These are phyloP conservation scores for Lucinisca nassula DNA, from an alignment of 2,888 invertebrate species.

Conservation along the genomic window DNA sequence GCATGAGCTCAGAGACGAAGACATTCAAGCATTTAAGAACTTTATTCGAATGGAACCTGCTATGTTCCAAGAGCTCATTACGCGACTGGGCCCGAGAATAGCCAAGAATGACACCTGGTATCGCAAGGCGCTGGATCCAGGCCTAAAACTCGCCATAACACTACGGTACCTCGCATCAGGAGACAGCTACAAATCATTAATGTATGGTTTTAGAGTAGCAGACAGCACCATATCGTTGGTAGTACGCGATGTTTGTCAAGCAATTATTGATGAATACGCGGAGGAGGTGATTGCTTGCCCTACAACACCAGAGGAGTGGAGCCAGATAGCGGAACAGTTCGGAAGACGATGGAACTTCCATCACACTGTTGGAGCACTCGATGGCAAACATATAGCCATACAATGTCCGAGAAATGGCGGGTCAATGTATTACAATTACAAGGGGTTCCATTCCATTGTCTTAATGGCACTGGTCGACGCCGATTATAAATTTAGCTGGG, in stretches of 20 bases:
- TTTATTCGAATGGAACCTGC: neutral
- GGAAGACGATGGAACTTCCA: conserved; percentile 26
- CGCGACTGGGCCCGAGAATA: conserved; percentile 7
- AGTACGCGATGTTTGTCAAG: conserved; percentile 41
- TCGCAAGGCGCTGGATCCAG: neutral
- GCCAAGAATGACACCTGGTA: conserved; percentile 19
- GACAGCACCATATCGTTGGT: conserved; percentile 27
- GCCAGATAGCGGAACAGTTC: conserved; percentile 27
- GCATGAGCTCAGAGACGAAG: neutral
- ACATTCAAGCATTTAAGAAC: conserved; percentile 3
- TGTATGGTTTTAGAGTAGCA: conserved; percentile 2
- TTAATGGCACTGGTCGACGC: conserved; percentile 62
- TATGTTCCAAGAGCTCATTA: conserved; percentile 5
- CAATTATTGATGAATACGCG: conserved; percentile 37
- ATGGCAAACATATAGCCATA: conserved; percentile 63
- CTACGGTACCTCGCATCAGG: conserved; percentile 8
- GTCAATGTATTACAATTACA: conserved; percentile 60
- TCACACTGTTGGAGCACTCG: conserved; percentile 44
- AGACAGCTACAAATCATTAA: neutral
- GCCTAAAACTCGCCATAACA: neutral
- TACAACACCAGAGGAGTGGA: conserved; percentile 29
- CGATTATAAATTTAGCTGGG: conserved; percentile 63
- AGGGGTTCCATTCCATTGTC: conserved; percentile 52
- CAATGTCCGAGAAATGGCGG: conserved; percentile 43
- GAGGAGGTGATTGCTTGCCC: conserved; percentile 42